phyloP scores from a whole-genome alignment of 2,888 invertebrate genomes.

The Chrysotoxum bicinctum region DNA sequence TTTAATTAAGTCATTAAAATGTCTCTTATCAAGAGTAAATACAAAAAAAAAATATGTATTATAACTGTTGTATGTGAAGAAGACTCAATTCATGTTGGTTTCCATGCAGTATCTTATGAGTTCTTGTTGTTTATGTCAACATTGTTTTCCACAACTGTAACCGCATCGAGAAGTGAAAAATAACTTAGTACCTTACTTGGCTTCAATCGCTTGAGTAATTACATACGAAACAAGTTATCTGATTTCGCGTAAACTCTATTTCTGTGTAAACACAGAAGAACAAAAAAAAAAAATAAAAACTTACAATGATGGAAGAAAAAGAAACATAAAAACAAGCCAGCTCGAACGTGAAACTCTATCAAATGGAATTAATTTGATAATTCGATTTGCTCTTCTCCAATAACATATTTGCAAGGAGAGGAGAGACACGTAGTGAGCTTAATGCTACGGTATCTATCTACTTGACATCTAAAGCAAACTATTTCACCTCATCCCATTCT shows the following conservation, averaged over 20 bases:
- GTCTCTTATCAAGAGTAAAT: constrained; percentile 2
- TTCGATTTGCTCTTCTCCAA: constrained; percentile 60
- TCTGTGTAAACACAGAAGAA: not conserved
- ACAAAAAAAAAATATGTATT: not conserved
- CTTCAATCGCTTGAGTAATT: constrained; percentile 42
- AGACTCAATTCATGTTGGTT: not conserved
- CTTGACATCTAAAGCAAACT: constrained; percentile 47
- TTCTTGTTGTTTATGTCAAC: constrained; percentile 33
- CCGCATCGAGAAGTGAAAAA: constrained; percentile 20
- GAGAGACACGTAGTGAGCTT: not conserved
- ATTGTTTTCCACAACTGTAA: constrained; percentile 31
- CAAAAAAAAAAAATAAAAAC: not conserved
- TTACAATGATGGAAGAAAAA: not conserved
- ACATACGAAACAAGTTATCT: constrained; percentile 46
- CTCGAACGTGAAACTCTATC: constrained; percentile 61
- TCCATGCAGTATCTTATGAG: constrained; percentile 13
- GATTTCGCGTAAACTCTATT: constrained; percentile 29
- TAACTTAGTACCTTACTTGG: constrained; percentile 46
- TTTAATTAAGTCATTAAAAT: not conserved
- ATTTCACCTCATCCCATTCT: not conserved
- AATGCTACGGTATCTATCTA: not conserved
- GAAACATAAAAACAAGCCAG: not conserved
- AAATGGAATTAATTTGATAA: constrained; percentile 59
- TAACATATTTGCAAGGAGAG: constrained; percentile 10
- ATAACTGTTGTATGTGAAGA: not conserved